A percentile compares a stretch with the other conserved stretches of the same genome.
These are phyloP conservation scores for Cistogaster globosa DNA, from an alignment of 2,888 invertebrate species.

Conservation along the genomic window DNA sequence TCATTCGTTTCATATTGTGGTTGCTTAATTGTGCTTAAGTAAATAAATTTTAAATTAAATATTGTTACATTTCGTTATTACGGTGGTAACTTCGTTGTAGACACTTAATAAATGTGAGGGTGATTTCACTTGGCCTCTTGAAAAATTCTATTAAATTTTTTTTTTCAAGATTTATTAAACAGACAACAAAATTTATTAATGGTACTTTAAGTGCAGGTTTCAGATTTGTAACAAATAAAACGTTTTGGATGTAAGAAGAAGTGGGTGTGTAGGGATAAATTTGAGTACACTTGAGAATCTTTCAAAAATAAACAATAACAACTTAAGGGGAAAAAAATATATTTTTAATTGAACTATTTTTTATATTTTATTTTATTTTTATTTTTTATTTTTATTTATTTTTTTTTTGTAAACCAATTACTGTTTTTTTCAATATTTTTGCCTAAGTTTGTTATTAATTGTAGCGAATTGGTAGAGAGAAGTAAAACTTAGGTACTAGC, in stretches of 20 bases:
- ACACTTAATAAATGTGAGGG: slow-evolving; percentile 64
- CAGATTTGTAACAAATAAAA: background rate
- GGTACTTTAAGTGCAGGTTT: slow-evolving; percentile 20
- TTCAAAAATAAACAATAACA: background rate
- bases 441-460: no score
- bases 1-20: slow-evolving; percentile 62
- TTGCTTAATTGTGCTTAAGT: slow-evolving; percentile 69
- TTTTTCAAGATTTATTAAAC: slow-evolving; percentile 19
- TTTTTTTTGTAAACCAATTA: no score
- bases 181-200: slow-evolving; percentile 39
- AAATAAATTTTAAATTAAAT: slow-evolving; percentile 72
- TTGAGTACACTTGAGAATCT: background rate
- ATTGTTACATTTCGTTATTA: slow-evolving; percentile 85
- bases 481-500: no score
- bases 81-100: slow-evolving; percentile 90
- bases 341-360: no score
- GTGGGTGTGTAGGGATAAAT: background rate
- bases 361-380: no score
- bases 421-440: no score
- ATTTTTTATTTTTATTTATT: no score
- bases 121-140: slow-evolving; percentile 91
- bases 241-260: background rate
- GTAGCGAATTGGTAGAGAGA: no score
- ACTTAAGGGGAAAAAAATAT: no score
- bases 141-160: slow-evolving; percentile 47